Percentiles rank a stretch among this genome's conserved stretches.
Conservation (phyloP, 1,140 invertebrate species). For the Drosophila rufa region DNA sequence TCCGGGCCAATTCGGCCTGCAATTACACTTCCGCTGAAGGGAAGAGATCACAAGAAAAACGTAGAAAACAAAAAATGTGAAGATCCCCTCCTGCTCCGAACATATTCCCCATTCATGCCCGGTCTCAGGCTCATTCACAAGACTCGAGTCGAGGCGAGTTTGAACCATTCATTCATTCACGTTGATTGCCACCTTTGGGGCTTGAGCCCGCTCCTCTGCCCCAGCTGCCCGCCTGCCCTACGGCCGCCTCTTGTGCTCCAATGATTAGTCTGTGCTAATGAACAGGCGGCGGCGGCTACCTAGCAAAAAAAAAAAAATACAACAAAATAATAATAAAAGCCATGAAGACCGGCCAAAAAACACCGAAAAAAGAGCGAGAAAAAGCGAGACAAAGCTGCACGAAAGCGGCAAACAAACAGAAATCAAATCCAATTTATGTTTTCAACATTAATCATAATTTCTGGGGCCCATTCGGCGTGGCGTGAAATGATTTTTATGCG, state of each 20-base stretch:
- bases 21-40: constrained; percentile 74
- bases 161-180: constrained; percentile 71
- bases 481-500: constrained; percentile 82
- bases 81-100: constrained; percentile 27
- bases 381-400: constrained; percentile 47
- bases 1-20: constrained; percentile 46
- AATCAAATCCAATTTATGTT: constrained; percentile 80
- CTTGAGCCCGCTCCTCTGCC: constrained; percentile 6
- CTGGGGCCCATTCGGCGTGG: constrained; percentile 24
- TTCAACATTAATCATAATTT: constrained; percentile 81
- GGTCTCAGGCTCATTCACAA: constrained; percentile 59
- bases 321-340: constrained; percentile 7
- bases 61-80: constrained; percentile 16
- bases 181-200: constrained; percentile 77
- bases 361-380: constrained; percentile 27
- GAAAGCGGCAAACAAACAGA: constrained; percentile 75
- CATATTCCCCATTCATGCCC: constrained; percentile 46
- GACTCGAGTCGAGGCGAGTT: constrained; percentile 37
- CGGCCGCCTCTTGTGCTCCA: constrained; percentile 53
- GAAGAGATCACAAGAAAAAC: constrained; percentile 33
- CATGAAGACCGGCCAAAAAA: constrained; percentile 23
- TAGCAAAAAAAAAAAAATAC: constrained; percentile 53
- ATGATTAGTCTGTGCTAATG: constrained; percentile 74
- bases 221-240: constrained; percentile 24
- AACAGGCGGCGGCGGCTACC: constrained; percentile 64